phyloP scores from a whole-genome alignment of 2,888 invertebrate species.

The Perizoma affinitatum region DNA sequence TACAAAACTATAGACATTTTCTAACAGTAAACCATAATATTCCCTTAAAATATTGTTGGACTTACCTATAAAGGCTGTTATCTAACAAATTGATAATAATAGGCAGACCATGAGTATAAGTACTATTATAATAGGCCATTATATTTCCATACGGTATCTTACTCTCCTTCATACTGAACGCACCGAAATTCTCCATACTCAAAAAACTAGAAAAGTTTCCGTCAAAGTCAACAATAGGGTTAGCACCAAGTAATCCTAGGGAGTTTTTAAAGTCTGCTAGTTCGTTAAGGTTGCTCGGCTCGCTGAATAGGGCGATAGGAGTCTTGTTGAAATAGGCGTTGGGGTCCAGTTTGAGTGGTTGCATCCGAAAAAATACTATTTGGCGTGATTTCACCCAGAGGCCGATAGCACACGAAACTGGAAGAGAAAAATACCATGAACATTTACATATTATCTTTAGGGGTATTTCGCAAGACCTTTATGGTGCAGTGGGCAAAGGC shows the following conservation, averaged over 20 bases:
- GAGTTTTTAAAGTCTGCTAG: slow-evolving; percentile 66
- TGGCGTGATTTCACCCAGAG: slow-evolving; percentile 86
- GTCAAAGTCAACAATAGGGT: slow-evolving; percentile 82
- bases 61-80: slow-evolving; percentile 88
- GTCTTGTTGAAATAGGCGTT: slow-evolving; percentile 85
- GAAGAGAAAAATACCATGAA: slow-evolving; percentile 35
- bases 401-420: slow-evolving; percentile 87
- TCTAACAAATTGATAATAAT: slow-evolving; percentile 89
- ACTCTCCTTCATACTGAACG: slow-evolving; percentile 85
- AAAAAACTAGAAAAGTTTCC: slow-evolving; percentile 87
- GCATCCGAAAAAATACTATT: slow-evolving; percentile 85
- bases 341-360: slow-evolving; percentile 85
- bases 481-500: no score
- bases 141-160: slow-evolving; percentile 81
- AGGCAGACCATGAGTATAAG: slow-evolving; percentile 91
- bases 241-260: slow-evolving; percentile 66
- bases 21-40: not conserved
- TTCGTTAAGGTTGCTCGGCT: slow-evolving; percentile 66
- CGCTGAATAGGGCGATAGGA: slow-evolving; percentile 86
- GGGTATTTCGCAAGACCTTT: no score
- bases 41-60: not conserved
- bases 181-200: slow-evolving; percentile 86
- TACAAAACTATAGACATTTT: no score
- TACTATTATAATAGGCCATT: slow-evolving; percentile 90
- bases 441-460: no score